Evolutionary conservation across 2,113 vertebrate species (phyloP), one percentile per base, ranked within the genome.

Genomic region (Etia nguti): DNA sequence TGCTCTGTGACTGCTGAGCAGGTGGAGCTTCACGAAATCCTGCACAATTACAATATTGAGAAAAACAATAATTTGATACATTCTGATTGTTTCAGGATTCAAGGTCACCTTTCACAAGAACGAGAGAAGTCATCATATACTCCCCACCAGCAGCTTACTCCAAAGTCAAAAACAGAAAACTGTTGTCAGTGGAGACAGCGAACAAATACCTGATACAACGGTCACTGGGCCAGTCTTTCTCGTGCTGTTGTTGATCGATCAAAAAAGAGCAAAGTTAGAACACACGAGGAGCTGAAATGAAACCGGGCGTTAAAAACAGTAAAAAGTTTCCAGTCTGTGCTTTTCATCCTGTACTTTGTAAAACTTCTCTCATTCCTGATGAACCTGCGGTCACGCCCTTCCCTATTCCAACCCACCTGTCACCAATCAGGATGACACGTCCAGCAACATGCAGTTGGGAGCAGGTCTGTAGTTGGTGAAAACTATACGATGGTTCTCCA

Each of bases 351-450:
- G 10, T n/a, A 13, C 34, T 38, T 38, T 22, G 60, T 65, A n/a
- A 38, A 65, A 22, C 62, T 41, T 68, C 20, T 68, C 4, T 41
- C 34, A 8, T 0, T 68, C 62, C 20, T n/a, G 60, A 18, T 38
- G 60, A 65, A 38, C 0, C 31, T 38, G 60, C 60, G 6, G 6
- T n/a, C 18, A 12, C 2, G 1, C 10, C 34, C 2, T 5, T 1
- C 3, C 62, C 34, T 68, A 38, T 0, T 22, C 34, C 60, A n/a
- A 4, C 31, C 60, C 60, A 65, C 34, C 31, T 65, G 10, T 34
- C 20, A 1, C 34, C 60, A 13, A 2, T 65, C 60, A 38, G 60
- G 34, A 38, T 65, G 8, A n/a, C n/a, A 0, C 18, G 2, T 65
- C 20, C 62, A 68, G 34, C 62, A 68, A 0, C 62, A 22, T 68